Percentiles rank a stretch among this genome's conserved stretches.
These are phyloP conservation scores for Caerostris darwini DNA, from an alignment of 1,140 invertebrate species.

Conservation along the genomic window DNA sequence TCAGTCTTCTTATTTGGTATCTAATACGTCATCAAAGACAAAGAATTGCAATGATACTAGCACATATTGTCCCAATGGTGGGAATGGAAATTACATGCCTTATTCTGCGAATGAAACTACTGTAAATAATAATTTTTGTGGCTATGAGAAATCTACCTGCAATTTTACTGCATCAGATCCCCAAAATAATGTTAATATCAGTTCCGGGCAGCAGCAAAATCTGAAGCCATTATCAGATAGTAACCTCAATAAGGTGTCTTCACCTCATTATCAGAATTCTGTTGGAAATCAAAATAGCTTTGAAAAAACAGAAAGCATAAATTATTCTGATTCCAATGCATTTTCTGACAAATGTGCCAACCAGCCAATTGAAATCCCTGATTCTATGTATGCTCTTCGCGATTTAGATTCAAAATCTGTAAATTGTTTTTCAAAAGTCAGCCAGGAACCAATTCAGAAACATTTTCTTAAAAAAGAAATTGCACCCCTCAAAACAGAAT, in stretches of 20 bases:
- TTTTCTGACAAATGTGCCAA: not conserved
- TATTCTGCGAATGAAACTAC: constrained; percentile 35
- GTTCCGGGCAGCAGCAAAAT: constrained; percentile 7
- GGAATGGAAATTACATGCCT: constrained; percentile 27
- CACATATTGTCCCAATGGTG: constrained; percentile 40
- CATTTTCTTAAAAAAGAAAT: not conserved
- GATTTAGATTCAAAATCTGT: constrained; percentile 73
- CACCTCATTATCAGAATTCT: constrained; percentile 58
- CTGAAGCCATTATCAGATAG: not conserved
- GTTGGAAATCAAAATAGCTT: constrained; percentile 17
- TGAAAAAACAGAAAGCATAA: constrained; percentile 22
- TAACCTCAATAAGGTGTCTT: not conserved
- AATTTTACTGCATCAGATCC: not conserved
- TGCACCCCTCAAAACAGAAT: not conserved
- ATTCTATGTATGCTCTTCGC: constrained; percentile 41
- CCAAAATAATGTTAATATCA: constrained; percentile 34
- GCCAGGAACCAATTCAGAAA: not conserved
- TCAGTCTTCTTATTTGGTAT: not conserved
- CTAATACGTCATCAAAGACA: constrained; percentile 59
- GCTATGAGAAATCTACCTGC: constrained; percentile 40
- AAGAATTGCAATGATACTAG: constrained; percentile 63
- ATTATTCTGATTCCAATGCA: not conserved
- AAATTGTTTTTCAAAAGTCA: constrained; percentile 46
- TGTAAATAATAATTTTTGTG: constrained; percentile 53
- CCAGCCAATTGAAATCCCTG: not conserved